Evolutionary conservation across 2,797 vertebrate species (phyloP), one percentile per base, ranked within the genome.

Genomic region (Acanthopagrus latus): DNA sequence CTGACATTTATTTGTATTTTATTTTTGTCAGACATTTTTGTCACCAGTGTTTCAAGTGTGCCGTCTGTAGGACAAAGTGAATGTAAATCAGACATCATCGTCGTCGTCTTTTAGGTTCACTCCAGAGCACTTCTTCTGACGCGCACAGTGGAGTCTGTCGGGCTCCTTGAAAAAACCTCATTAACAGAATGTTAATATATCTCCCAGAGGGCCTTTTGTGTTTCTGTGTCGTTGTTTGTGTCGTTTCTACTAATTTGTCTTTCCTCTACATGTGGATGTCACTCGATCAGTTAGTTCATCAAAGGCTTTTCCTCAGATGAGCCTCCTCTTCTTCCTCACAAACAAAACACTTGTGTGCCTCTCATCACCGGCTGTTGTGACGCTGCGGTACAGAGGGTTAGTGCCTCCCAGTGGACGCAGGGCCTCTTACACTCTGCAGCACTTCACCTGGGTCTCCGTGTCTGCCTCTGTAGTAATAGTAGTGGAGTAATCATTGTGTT

Each of bases 341-440:
- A 88, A 90, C 80, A 78, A 80, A 86, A 82, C 85, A 59, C 74
- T 81, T 75, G 13, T 83, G 18, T n/a, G 41, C 60, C 64, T 83
- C 67, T 76, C 3, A 0, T 52, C 56, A 3, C 18, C 71, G 50
- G 82, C 76, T 71, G 46, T 21, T 60, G 59, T 38, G 14, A 0
- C 60, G 1, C 63, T 66, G 38, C 60, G 64, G 7, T 14, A 25
- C 78, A 75, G 87, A 78, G 83, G 83, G 43, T 64, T 38, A 81
- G 81, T 60, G 84, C 90, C 92, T 81, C 93, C 93, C 85, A 83
- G 90, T 88, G 92, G 90, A 67, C 33, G 18, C 1, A 64, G 0
- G 7, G 0, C 3, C 2, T 21, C 50, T 7, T 69, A 50, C 84
- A 83, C 20, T 1, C 47, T 51, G 21, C 21, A 7, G 2, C 6